A percentile compares a stretch with the other conserved stretches of the same genome.
These are phyloP conservation scores for Strix aluco DNA, from an alignment of 2,113 vertebrate species.

Conservation along the genomic window DNA sequence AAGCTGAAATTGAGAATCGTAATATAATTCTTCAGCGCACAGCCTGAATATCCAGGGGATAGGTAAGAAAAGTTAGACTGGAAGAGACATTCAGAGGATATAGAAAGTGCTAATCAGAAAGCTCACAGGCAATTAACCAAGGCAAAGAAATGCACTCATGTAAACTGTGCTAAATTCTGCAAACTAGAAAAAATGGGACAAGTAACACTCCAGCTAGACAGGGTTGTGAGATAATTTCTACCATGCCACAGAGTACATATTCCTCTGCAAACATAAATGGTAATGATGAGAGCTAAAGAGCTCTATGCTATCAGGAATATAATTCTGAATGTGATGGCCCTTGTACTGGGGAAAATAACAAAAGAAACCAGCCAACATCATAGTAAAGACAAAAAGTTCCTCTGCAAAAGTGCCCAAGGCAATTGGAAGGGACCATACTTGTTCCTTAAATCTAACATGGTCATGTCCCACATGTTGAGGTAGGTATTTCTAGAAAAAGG, in stretches of 20 bases:
- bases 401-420: not conserved
- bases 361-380: not conserved
- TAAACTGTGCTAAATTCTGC: not conserved
- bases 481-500: not conserved
- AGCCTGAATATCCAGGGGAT: not conserved
- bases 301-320: not conserved
- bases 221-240: not conserved
- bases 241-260: not conserved
- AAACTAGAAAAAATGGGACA: not conserved
- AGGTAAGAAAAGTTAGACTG: not conserved
- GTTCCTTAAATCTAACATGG: not conserved
- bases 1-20: not conserved
- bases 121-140: not conserved
- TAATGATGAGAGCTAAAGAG: not conserved
- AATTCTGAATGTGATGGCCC: not conserved
- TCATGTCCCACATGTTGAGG: not conserved
- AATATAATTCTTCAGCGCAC: not conserved
- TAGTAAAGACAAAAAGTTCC: not conserved
- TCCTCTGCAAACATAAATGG: not conserved
- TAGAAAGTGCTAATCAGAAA: not conserved
- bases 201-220: not conserved
- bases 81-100: not conserved
- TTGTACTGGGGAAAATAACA: not conserved
- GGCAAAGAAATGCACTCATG: not conserved
- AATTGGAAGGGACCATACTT: not conserved